Evolutionary conservation across 2,888 invertebrate species (phyloP).

Genomic region (Helleia helle): DNA sequence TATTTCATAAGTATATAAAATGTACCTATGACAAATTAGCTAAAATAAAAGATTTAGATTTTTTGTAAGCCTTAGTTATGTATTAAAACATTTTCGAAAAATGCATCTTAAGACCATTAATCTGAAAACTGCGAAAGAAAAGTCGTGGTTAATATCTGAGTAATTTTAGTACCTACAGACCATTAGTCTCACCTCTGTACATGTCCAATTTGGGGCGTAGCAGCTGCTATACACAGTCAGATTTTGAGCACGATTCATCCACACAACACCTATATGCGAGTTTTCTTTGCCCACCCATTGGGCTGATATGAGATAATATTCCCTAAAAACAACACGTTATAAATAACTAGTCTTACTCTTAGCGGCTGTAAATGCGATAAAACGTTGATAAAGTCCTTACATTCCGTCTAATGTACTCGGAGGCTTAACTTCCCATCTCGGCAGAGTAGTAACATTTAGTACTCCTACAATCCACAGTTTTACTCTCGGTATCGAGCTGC

Average conservation of each 20-base stretch:
- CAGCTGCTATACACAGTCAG: slow-evolving; percentile 91
- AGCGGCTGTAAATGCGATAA: no score
- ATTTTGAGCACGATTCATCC: slow-evolving; percentile 96
- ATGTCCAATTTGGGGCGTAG: slow-evolving; percentile 86
- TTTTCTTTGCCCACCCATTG: slow-evolving; percentile 89
- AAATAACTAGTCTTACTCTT: no score
- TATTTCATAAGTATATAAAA: no score
- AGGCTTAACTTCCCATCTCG: slow-evolving; percentile 79
- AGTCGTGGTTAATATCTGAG: no score
- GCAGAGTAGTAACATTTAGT: slow-evolving; percentile 77
- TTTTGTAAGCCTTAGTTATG: no score
- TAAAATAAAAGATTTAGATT: no score
- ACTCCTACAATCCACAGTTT: slow-evolving; percentile 87
- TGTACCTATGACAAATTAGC: no score
- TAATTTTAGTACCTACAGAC: no score
- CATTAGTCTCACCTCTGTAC: slow-evolving; percentile 83
- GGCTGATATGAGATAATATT: slow-evolving; percentile 93
- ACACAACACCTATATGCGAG: slow-evolving; percentile 87
- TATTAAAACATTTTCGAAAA: no score
- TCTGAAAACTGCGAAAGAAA: no score
- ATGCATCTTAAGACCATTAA: no score
- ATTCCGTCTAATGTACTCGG: slow-evolving; percentile 84
- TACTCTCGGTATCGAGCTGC: slow-evolving; percentile 89
- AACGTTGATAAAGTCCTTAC: no score
- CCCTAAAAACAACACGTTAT: slow-evolving; percentile 71